These are phyloP conservation scores for Syngnathus typhle DNA, from an alignment of 2,113 vertebrate species.

Conservation along the genomic window DNA sequence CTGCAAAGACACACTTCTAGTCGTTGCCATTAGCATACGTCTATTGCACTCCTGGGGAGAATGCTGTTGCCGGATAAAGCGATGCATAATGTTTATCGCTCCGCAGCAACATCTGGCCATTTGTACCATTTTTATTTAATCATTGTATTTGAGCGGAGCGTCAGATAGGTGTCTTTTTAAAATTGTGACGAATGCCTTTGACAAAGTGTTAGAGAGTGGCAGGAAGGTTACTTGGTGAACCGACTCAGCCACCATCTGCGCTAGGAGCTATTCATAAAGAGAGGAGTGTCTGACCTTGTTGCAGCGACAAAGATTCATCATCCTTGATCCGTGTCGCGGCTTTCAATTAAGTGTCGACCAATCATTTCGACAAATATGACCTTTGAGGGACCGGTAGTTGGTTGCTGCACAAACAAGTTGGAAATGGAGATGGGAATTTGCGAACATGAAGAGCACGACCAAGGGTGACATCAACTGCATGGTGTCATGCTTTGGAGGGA, in stretches of 20 bases:
- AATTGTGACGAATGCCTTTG: not conserved
- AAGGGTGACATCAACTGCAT: no score
- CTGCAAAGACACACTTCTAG: constrained; percentile 42
- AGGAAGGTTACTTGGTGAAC: constrained; percentile 6
- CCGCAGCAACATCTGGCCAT: constrained; percentile 57
- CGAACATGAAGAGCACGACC: no score
- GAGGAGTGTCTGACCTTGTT: constrained; percentile 1
- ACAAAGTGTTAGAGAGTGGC: not conserved
- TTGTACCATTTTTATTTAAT: constrained; percentile 58
- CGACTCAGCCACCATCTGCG: not conserved
- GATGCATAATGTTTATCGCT: constrained; percentile 56
- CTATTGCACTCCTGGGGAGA: constrained; percentile 56
- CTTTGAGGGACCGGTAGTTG: not conserved
- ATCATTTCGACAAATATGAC: not conserved
- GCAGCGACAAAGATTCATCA: not conserved
- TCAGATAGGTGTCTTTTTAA: constrained; percentile 29
- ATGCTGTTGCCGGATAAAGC: constrained; percentile 53
- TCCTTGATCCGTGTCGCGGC: not conserved
- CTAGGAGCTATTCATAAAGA: not conserved
- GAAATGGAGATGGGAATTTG: not conserved
- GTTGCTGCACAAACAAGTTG: not conserved
- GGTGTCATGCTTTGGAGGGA: no score
- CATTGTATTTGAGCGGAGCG: constrained; percentile 45
- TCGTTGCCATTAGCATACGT: constrained; percentile 55
- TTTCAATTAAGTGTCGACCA: not conserved